Conservation (phyloP, 1,140 invertebrate genomes). For the Drosophila quadrilineata region DNA sequence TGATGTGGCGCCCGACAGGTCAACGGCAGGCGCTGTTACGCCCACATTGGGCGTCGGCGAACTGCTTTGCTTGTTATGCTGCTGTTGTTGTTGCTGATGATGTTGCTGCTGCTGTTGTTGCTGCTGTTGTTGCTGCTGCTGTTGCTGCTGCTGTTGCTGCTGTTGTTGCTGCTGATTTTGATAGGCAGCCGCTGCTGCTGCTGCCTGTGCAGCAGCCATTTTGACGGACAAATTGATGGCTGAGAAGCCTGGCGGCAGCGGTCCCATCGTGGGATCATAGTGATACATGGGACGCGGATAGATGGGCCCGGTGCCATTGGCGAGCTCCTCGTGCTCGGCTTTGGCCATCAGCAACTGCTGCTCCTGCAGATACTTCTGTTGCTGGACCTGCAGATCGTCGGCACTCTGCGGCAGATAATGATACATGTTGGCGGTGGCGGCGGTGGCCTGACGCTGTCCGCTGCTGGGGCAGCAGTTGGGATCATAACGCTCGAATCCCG, state of each 20-base stretch:
- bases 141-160: constrained; percentile 64
- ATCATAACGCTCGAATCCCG: constrained; percentile 89
- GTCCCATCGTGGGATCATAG: constrained; percentile 86
- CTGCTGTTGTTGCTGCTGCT: constrained; percentile 74
- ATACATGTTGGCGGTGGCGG: constrained; percentile 82
- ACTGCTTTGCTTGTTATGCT: constrained; percentile 66
- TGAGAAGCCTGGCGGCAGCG: constrained; percentile 87
- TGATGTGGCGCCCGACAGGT: constrained; percentile 90
- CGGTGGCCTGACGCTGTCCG: constrained; percentile 58
- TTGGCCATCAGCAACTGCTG: constrained; percentile 85
- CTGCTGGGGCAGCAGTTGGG: constrained; percentile 81
- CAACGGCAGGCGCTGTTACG: constrained; percentile 89
- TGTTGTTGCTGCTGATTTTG: constrained; percentile 74
- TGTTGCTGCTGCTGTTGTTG: constrained; percentile 80
- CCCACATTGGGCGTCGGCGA: constrained; percentile 69
- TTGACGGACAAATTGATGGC: constrained; percentile 93
- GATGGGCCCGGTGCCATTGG: constrained; percentile 84
- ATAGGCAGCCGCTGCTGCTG: constrained; percentile 80
- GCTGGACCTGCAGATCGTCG: constrained; percentile 75
- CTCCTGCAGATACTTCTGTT: constrained; percentile 85
- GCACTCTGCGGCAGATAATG: constrained; percentile 82
- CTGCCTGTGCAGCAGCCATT: constrained; percentile 89
- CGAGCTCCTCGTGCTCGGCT: constrained; percentile 84
- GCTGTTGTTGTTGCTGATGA: constrained; percentile 60
- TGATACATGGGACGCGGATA: constrained; percentile 91